Conservation (phyloP, 2,113 vertebrate species). For the Petromus typicus region DNA sequence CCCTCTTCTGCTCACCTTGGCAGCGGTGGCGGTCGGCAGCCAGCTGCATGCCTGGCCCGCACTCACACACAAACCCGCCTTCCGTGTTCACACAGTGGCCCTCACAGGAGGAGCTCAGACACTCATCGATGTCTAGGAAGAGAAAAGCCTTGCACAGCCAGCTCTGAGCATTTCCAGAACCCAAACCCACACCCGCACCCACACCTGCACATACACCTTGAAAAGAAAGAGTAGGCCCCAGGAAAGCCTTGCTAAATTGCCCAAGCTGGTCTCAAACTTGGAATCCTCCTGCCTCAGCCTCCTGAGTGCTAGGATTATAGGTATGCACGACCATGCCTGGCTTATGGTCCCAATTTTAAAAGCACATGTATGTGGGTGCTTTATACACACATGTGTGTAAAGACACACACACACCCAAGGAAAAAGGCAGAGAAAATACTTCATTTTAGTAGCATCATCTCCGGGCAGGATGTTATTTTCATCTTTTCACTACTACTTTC, state of each 20-base stretch:
- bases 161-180: fast-evolving
- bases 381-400: neutral
- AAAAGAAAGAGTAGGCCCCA: neutral
- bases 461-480: neutral
- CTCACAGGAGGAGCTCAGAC: constrained; percentile 85
- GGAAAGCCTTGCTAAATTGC: neutral
- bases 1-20: constrained; percentile 78
- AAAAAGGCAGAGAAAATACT: neutral
- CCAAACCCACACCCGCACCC: neutral
- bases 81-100: constrained; percentile 88
- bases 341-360: neutral
- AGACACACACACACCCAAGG: neutral
- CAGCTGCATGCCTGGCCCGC: constrained; percentile 86
- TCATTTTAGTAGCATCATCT: neutral
- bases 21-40: constrained; percentile 86
- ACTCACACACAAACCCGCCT: constrained; percentile 88
- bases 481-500: neutral
- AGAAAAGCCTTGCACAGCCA: neutral
- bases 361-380: neutral
- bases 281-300: neutral
- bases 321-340: neutral
- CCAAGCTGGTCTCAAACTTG: neutral
- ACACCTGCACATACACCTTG: too few species aligned
- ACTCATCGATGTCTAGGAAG: constrained; percentile 87
- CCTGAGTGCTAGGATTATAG: neutral